Evolutionary conservation across 1,140 invertebrate genomes (phyloP), one percentile per base, ranked within the genome.

Genomic region (Drosophila miranda): DNA sequence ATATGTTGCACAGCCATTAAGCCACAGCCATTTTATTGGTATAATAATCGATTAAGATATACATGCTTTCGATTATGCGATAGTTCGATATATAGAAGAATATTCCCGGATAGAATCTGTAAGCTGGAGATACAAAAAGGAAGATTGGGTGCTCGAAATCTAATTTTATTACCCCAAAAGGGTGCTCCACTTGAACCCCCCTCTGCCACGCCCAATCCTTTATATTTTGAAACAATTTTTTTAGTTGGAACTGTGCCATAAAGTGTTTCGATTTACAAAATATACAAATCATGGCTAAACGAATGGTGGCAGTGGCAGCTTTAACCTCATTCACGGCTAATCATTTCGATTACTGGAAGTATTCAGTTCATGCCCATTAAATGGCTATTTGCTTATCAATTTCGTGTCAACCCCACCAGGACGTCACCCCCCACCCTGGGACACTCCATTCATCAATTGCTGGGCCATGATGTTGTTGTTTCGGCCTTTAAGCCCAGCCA

Each of bases 371-470:
- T 72, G 73, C 75, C 81, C 77, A 84, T 84, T 84, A 84, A 77
- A 84, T 77, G 68, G 77, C 81, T 84, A 81, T 84, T 84, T 84
- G 81, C 77, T 81, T 84, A 84, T 87, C 77, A 81, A 81, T 84
- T 80, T 63, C 76, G 63, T 74, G 54, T 80, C 72, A 72, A 48
- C 23, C 23, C 23, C 5, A 3, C 3, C 3, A 23, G 23, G 16
- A 16, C 16, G 0, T 16, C 23, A 23, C 4, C n/a, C n/a, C n/a
- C 23, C 23, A 3, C 23, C 23, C 23, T 5, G 0, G 23, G 41
- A 45, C 46, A 56, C 67, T 71, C 9, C 51, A 72, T 50, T 72
- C 70, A 72, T 73, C 68, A 62, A 62, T 63, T 34, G 21, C 30
- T 42, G 16, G 4, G 26, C 28, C 28, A 26, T 4, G 6, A 14